A percentile compares a stretch with the other conserved stretches of the same genome.
phyloP scores from a whole-genome alignment of 2,888 invertebrate species.

The Uloborus plumipes region DNA sequence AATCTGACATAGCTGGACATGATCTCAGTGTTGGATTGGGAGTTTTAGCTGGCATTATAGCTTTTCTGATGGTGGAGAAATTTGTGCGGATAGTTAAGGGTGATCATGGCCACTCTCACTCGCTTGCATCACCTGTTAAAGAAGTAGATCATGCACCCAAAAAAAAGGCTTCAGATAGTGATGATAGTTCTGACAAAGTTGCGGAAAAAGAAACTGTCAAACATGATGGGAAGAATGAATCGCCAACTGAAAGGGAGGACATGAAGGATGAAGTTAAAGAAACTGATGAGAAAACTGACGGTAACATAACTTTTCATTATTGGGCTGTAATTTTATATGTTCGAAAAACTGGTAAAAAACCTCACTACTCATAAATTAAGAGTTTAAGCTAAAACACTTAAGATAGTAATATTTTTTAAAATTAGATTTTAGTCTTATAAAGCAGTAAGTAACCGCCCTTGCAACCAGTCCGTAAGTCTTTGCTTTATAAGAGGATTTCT shows the following conservation, averaged over 20 bases:
- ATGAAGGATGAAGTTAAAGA: constrained; percentile 63
- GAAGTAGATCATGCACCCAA: constrained; percentile 3
- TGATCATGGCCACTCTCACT: constrained; percentile 83
- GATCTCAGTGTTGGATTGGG: constrained; percentile 94
- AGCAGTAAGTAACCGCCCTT: too few relatives aligned
- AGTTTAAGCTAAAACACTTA: too few relatives aligned
- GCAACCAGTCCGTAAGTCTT: too few relatives aligned
- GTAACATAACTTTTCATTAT: background rate
- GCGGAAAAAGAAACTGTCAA: constrained; percentile 34
- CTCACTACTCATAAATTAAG: too few relatives aligned
- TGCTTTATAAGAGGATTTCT: too few relatives aligned
- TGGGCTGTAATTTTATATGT: too few relatives aligned
- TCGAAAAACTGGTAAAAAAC: too few relatives aligned
- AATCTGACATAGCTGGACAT: constrained; percentile 70
- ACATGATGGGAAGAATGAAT: constrained; percentile 12
- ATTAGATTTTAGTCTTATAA: too few relatives aligned
- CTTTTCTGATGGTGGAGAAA: constrained; percentile 94
- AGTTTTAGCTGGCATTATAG: constrained; percentile 92
- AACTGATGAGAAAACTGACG: constrained; percentile 16
- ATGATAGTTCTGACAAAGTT: constrained; percentile 12
- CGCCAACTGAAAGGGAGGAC: constrained; percentile 55
- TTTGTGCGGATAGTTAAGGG: constrained; percentile 88
- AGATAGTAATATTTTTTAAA: too few relatives aligned
- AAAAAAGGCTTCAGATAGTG: constrained; percentile 24
- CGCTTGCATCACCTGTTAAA: constrained; percentile 67